phyloP scores from a whole-genome alignment of 2,888 invertebrate genomes.

The Rhimphoctona megacephalus region DNA sequence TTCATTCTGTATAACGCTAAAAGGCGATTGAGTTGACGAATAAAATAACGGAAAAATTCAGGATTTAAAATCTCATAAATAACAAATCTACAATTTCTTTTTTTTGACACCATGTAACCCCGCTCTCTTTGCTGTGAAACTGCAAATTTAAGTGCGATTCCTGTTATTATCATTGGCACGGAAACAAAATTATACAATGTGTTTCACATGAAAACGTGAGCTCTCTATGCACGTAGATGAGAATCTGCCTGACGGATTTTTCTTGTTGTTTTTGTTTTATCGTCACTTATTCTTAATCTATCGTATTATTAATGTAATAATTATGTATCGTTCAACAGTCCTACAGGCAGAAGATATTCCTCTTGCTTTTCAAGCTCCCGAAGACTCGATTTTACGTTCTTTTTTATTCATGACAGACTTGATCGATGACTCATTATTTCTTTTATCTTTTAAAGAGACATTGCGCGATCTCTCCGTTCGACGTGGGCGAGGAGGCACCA shows the following conservation, averaged over 20 bases:
- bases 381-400: constrained; percentile 41
- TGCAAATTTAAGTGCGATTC: constrained; percentile 1
- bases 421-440: constrained; percentile 57
- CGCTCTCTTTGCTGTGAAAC: no score
- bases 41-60: background rate
- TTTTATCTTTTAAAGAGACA: constrained; percentile 34
- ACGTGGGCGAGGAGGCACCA: constrained; percentile 18
- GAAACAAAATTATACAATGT: constrained; percentile 26
- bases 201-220: constrained; percentile 28
- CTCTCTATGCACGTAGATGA: constrained; percentile 19
- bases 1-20: constrained; percentile 1
- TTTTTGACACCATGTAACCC: background rate
- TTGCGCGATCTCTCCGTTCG: constrained; percentile 35
- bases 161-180: constrained; percentile 38
- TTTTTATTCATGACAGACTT: constrained; percentile 35
- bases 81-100: constrained; percentile 8
- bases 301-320: constrained; percentile 75
- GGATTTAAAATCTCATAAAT: constrained; percentile 11
- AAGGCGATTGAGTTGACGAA: constrained; percentile 4
- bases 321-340: constrained; percentile 73
- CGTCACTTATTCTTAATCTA: constrained; percentile 72
- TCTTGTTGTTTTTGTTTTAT: constrained; percentile 33
- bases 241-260: constrained; percentile 27
- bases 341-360: constrained; percentile 72
- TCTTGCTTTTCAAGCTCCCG: constrained; percentile 64